Percentiles rank a stretch among this genome's conserved stretches.
phyloP scores from a whole-genome alignment of 1,140 invertebrate species.

The Cepaea nemoralis region DNA sequence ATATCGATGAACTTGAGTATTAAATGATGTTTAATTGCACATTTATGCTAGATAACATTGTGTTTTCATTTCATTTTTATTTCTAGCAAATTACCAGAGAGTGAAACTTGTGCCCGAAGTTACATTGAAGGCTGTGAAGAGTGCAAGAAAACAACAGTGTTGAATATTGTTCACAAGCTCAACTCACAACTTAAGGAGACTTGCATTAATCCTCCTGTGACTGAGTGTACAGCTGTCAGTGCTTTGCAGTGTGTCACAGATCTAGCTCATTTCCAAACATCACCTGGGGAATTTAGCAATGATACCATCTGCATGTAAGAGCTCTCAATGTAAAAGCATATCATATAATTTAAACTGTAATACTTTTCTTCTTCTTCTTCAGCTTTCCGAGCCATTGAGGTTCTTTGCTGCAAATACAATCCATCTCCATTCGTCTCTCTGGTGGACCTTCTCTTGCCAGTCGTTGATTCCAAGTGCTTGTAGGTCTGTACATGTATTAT shows the following conservation, averaged over 20 bases:
- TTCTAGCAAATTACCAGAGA: constrained; percentile 22
- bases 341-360: too few species aligned
- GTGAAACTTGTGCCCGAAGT: constrained; percentile 27
- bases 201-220: constrained; percentile 39
- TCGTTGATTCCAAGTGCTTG: too few species aligned
- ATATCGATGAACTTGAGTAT: too few species aligned
- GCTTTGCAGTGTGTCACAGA: constrained; percentile 40
- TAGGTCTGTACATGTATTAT: too few species aligned
- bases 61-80: neutral
- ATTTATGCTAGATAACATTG: too few species aligned
- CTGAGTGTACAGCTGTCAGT: constrained; percentile 28
- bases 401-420: too few species aligned
- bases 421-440: too few species aligned
- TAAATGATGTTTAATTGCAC: too few species aligned
- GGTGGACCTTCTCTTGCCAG: too few species aligned
- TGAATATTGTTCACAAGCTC: constrained; percentile 36
- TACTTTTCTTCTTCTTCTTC: too few species aligned
- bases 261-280: constrained; percentile 12
- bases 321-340: too few species aligned
- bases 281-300: neutral
- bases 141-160: constrained; percentile 42
- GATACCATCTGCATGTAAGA: constrained; percentile 38
- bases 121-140: constrained; percentile 41
- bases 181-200: constrained; percentile 33
- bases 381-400: too few species aligned